These are phyloP conservation scores for Scortum barcoo DNA, from an alignment of 2,113 vertebrate species.

Conservation along the genomic window DNA sequence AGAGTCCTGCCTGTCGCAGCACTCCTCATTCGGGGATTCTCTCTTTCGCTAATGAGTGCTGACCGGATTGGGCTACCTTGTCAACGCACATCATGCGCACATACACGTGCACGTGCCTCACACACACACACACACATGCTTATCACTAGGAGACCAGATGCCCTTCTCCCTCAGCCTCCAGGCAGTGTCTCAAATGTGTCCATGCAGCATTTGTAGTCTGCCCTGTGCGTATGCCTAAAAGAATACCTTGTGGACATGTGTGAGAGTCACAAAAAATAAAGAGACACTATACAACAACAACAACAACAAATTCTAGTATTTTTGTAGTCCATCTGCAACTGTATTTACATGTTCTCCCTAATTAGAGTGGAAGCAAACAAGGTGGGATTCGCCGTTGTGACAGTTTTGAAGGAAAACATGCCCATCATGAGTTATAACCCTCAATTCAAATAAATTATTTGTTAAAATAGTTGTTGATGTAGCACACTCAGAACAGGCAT, in stretches of 20 bases:
- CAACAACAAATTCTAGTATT: slow-evolving; percentile 1
- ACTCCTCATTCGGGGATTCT: slow-evolving; percentile 77
- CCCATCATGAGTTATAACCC: slow-evolving; percentile 7
- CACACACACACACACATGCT: slow-evolving; percentile 51
- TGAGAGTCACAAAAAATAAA: not conserved
- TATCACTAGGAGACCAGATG: slow-evolving; percentile 74
- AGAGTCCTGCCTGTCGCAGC: slow-evolving; percentile 75
- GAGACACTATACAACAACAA: not conserved
- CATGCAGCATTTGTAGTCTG: slow-evolving; percentile 44
- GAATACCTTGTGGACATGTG: slow-evolving; percentile 20
- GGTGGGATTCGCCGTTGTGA: slow-evolving; percentile 2
- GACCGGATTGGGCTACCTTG: slow-evolving; percentile 75
- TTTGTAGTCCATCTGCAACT: slow-evolving; percentile 13
- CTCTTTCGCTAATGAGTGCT: slow-evolving; percentile 77
- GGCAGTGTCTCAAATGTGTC: slow-evolving; percentile 62
- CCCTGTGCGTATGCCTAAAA: slow-evolving; percentile 8
- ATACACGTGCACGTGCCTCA: slow-evolving; percentile 19
- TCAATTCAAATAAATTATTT: slow-evolving; percentile 10
- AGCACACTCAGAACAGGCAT: not conserved
- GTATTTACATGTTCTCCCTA: slow-evolving; percentile 23
- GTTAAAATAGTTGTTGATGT: slow-evolving; percentile 1
- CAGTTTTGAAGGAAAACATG: slow-evolving; percentile 23
- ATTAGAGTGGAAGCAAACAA: slow-evolving; percentile 38
- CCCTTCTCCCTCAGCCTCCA: slow-evolving; percentile 59
- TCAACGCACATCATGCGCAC: slow-evolving; percentile 49